A percentile compares a stretch with the other conserved stretches of the same genome.
These are phyloP conservation scores for Heterohyrax brucei DNA, from an alignment of 2,797 vertebrate species.

Conservation along the genomic window DNA sequence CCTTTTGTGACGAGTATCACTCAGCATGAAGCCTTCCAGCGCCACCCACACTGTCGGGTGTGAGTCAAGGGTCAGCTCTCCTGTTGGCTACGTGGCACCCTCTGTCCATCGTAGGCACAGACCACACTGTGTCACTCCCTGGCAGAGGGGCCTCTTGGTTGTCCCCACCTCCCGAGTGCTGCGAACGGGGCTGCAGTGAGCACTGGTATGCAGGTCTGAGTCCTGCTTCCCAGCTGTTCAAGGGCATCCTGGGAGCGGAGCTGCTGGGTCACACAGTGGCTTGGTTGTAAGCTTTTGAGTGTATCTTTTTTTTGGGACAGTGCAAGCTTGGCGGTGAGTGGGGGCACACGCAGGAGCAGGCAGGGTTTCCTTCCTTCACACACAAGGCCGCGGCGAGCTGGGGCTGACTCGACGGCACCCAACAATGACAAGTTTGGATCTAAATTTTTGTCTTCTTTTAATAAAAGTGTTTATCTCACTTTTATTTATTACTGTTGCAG, in stretches of 20 bases:
- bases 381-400: too few relatives aligned
- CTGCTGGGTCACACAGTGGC: background rate
- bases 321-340: background rate
- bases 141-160: background rate
- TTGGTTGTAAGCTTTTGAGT: background rate
- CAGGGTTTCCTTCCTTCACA: too few relatives aligned
- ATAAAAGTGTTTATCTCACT: background rate
- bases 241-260: background rate
- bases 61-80: background rate
- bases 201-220: background rate
- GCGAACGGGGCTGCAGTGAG: background rate
- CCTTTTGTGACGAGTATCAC: background rate
- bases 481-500: background rate
- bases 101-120: background rate
- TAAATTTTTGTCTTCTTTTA: conserved; percentile 50
- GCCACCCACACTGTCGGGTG: background rate
- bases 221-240: background rate
- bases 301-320: background rate
- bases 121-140: background rate
- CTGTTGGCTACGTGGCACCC: background rate
- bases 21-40: background rate
- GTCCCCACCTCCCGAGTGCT: background rate
- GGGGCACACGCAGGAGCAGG: too few relatives aligned
- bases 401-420: too few relatives aligned
- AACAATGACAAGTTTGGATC: background rate